Percentiles rank a stretch among this genome's conserved stretches.
Conservation (phyloP, 2,888 invertebrate genomes). For the Caenorhabditis panamensis region DNA sequence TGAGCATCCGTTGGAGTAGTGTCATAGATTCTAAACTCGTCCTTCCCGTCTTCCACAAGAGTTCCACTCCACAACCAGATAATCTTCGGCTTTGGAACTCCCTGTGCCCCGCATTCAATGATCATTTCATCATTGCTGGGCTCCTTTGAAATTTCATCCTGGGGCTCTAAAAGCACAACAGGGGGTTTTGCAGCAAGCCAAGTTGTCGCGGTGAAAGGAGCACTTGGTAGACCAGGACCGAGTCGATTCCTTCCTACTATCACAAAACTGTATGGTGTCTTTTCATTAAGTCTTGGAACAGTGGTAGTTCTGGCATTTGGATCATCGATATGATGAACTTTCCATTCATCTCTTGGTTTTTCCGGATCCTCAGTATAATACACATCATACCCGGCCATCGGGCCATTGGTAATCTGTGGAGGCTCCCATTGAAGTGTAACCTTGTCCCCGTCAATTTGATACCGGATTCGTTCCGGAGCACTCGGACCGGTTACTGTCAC, state of each 20-base stretch:
- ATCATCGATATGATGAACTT: conserved; percentile 70
- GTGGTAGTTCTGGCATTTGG: conserved; percentile 70
- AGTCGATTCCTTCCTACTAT: conserved; percentile 78
- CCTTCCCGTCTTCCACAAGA: conserved; percentile 79
- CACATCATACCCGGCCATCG: conserved; percentile 79
- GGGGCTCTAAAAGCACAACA: conserved; percentile 72
- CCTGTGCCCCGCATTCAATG: conserved; percentile 77
- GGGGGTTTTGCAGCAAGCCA: conserved; percentile 75
- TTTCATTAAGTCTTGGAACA: conserved; percentile 74
- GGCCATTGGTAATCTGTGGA: conserved; percentile 79
- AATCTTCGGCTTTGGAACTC: conserved; percentile 80
- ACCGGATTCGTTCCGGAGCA: conserved; percentile 77
- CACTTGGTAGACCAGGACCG: conserved; percentile 77
- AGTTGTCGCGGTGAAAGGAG: conserved; percentile 74
- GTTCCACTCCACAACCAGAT: conserved; percentile 79
- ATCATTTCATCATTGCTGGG: conserved; percentile 77
- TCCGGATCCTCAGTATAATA: conserved; percentile 77
- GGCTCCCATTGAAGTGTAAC: conserved; percentile 78
- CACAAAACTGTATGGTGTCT: conserved; percentile 77
- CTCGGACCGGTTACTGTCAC: conserved; percentile 78
- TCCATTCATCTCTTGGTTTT: conserved; percentile 75
- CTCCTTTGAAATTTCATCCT: conserved; percentile 64
- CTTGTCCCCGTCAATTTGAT: conserved; percentile 79
- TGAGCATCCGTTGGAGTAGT: conserved; percentile 74
- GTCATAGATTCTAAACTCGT: conserved; percentile 80